These are phyloP conservation scores for Chaenocephalus aceratus DNA, from an alignment of 2,113 vertebrate genomes.

Conservation along the genomic window DNA sequence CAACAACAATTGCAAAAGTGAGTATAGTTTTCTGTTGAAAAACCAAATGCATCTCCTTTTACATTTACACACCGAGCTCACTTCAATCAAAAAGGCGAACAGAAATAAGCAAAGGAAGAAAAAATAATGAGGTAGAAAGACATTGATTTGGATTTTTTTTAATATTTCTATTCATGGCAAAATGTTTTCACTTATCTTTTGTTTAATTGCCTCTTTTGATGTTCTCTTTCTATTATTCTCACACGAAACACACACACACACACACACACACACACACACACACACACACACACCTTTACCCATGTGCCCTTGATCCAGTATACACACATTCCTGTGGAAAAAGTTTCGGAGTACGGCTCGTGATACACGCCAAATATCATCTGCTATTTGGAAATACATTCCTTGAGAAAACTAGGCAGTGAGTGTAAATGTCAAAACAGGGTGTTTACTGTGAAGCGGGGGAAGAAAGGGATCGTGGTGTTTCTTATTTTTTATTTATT, in stretches of 20 bases:
- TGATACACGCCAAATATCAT: conserved; percentile 26
- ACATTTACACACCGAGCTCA: neutral
- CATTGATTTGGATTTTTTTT: neutral
- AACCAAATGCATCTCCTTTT: neutral
- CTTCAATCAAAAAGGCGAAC: neutral
- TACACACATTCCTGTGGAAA: conserved; percentile 20
- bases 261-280: conserved; percentile 3
- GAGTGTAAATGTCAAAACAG: conserved; percentile 19
- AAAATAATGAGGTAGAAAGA: conserved; percentile 3
- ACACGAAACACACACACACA: too few relatives aligned
- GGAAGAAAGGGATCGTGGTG: neutral
- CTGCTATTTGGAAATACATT: conserved; percentile 42
- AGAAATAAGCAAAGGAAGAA: too few relatives aligned
- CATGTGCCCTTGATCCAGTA: neutral
- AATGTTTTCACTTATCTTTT: conserved; percentile 2
- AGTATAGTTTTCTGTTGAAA: too few relatives aligned
- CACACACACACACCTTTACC: conserved; percentile 2
- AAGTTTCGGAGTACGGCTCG: conserved; percentile 1
- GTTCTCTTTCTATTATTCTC: too few relatives aligned
- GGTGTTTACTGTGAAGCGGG: neutral
- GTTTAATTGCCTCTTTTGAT: conserved; percentile 1
- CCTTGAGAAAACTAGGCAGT: conserved; percentile 12
- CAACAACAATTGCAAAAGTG: too few relatives aligned
- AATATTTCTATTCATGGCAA: neutral
- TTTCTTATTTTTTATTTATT: conserved; percentile 48